Conservation (phyloP, 2,888 invertebrate species). For the Tanypteryx hageni region DNA sequence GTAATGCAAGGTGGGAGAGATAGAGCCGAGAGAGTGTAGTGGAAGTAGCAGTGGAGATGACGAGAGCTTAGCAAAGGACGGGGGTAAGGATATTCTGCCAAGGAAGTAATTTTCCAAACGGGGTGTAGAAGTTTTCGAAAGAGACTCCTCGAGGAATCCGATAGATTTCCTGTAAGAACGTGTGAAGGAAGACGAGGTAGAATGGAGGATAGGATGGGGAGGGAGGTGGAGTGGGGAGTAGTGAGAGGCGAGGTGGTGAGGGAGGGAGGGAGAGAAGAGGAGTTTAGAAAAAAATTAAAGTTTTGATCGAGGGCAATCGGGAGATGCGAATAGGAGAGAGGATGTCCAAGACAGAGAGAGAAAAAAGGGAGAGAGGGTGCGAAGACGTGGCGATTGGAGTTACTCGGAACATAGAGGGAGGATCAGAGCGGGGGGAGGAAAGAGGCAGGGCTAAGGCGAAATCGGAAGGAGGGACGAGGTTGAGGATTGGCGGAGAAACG, state of each 20-base stretch:
- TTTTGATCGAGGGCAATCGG: background rate
- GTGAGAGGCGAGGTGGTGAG: too few relatives aligned
- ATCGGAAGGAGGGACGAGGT: background rate
- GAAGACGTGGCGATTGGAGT: too few relatives aligned
- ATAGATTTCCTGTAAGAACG: conserved; percentile 2
- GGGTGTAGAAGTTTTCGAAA: conserved; percentile 3
- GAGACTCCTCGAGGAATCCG: background rate
- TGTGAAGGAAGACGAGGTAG: background rate
- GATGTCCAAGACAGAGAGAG: background rate
- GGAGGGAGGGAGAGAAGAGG: too few relatives aligned
- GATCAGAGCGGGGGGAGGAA: too few relatives aligned
- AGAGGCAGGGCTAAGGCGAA: too few relatives aligned
- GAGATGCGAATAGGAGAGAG: background rate
- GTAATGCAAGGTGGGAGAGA: too few relatives aligned
- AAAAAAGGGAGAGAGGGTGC: background rate
- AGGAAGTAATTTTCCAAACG: background rate
- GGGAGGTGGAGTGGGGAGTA: background rate
- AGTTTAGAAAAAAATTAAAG: too few relatives aligned
- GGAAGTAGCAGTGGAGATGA: too few relatives aligned
- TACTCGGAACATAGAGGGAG: too few relatives aligned
- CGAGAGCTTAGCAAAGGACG: background rate
- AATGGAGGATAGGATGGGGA: background rate
- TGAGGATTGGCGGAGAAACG: background rate
- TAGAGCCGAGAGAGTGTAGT: too few relatives aligned
- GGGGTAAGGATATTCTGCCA: background rate